A percentile compares a stretch with the other conserved stretches of the same genome.
phyloP scores from a whole-genome alignment of 2,113 vertebrate species.

The Caretta caretta region DNA sequence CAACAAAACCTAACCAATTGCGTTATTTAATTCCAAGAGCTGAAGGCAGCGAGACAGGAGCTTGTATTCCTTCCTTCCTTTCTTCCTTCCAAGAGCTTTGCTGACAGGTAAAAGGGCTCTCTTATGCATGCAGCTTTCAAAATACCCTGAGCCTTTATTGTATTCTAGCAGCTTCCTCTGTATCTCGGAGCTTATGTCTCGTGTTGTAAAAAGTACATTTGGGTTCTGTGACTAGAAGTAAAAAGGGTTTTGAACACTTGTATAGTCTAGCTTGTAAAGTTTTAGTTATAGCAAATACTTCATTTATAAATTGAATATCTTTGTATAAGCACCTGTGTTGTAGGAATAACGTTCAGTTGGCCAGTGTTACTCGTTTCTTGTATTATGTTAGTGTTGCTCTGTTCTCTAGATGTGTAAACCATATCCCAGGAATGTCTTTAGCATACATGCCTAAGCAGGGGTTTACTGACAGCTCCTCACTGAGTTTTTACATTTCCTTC shows the following conservation, averaged over 20 bases:
- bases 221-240: neutral
- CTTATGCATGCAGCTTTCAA: neutral
- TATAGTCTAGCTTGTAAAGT: neutral
- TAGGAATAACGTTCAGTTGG: neutral
- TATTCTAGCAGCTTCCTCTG: neutral
- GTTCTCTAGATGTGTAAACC: neutral
- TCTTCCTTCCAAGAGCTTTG: fast-evolving
- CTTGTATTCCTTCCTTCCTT: neutral
- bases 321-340: fast-evolving
- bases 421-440: neutral
- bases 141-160: fast-evolving
- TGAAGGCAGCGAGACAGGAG: neutral
- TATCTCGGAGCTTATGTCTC: neutral
- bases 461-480: neutral
- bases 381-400: neutral
- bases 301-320: neutral
- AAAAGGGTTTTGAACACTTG: neutral
- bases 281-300: fast-evolving
- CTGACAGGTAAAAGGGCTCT: neutral
- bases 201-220: neutral
- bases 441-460: neutral
- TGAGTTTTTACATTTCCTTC: fast-evolving
- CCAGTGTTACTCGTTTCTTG: fast-evolving
- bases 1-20: fast-evolving
- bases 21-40: fast-evolving